These are phyloP conservation scores for Beroe forskalii DNA, from an alignment of 37 sponge, comb jelly and placozoan genomes.

Conservation along the genomic window DNA sequence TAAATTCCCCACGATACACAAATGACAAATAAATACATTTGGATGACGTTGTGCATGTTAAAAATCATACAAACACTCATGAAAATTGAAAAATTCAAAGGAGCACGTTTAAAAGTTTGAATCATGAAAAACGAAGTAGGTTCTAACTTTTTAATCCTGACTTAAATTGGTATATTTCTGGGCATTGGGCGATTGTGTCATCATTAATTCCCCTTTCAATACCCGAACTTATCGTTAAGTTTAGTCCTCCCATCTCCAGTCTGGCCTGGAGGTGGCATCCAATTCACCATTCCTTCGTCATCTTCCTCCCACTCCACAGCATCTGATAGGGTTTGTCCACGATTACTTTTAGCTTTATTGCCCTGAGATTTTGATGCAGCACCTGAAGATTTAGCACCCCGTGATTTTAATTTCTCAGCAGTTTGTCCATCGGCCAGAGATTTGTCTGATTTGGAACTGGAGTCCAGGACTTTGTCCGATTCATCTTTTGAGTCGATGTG, in stretches of 20 bases:
- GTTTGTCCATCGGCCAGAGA: neutral
- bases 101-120: no score
- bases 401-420: no score
- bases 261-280: slow-evolving; percentile 64
- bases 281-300: slow-evolving; percentile 52
- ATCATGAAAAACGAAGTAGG: no score
- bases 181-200: no score
- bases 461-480: neutral
- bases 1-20: no score
- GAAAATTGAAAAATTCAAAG: no score
- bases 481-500: neutral
- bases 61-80: no score
- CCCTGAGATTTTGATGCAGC: neutral
- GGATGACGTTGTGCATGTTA: no score
- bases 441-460: neutral
- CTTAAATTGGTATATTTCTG: no score
- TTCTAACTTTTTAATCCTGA: no score
- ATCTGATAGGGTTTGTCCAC: neutral
- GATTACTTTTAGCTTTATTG: neutral
- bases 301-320: slow-evolving; percentile 21
- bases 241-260: slow-evolving; percentile 66
- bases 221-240: slow-evolving; percentile 67
- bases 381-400: neutral
- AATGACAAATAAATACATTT: no score
- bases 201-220: no score